These are phyloP conservation scores for Tricholaema leucomelas DNA, from an alignment of 2,113 vertebrate genomes.

Conservation along the genomic window DNA sequence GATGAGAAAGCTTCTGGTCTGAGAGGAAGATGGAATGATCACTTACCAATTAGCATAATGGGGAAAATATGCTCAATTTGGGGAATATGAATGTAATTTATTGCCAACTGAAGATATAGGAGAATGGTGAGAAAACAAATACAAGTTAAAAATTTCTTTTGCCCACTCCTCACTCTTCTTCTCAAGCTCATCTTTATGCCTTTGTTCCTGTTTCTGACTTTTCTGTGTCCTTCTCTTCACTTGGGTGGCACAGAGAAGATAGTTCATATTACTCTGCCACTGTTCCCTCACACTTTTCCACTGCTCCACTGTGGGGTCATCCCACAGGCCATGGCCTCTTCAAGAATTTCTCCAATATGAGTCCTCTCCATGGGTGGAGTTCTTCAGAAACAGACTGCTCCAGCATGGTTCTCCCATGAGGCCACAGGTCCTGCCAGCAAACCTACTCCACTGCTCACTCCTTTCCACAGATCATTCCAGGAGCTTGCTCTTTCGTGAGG, in stretches of 20 bases:
- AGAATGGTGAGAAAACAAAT: neutral
- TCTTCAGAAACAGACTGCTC: too few relatives aligned
- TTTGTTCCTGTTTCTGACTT: neutral
- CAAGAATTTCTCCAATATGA: too few relatives aligned
- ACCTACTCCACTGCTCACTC: accelerated
- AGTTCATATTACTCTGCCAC: neutral
- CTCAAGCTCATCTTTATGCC: neutral
- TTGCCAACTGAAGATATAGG: neutral
- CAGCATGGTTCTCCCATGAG: too few relatives aligned
- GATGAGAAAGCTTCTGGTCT: neutral
- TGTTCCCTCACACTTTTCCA: neutral
- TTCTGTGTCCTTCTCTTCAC: neutral
- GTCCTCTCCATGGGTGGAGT: too few relatives aligned
- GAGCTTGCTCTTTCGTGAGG: neutral
- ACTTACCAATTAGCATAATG: accelerated
- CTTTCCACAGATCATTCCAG: neutral
- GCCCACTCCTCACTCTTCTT: neutral
- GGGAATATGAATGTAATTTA: neutral
- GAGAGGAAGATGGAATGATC: neutral
- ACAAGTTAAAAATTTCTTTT: neutral
- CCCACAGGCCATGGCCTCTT: neutral
- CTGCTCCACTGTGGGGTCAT: neutral
- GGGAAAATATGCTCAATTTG: neutral
- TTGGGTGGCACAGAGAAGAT: neutral
- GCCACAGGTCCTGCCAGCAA: neutral